phyloP scores from a whole-genome alignment of 2,888 invertebrate genomes.

The Pheosia tremula region DNA sequence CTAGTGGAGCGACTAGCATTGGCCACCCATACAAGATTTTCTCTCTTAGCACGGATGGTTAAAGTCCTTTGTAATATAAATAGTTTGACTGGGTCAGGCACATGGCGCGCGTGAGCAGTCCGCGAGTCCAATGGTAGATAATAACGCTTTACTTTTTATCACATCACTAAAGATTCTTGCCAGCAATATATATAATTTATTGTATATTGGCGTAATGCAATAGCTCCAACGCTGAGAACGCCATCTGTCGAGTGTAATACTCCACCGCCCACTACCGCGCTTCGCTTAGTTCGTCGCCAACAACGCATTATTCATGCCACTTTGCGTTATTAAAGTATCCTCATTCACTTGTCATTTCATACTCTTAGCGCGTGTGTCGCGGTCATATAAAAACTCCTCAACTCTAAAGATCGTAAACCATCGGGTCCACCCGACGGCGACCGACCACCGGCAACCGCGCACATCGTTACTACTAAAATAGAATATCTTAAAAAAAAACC shows the following conservation, averaged over 20 bases:
- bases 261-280: constrained; percentile 41
- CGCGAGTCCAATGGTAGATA: no score
- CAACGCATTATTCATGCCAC: constrained; percentile 46
- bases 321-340: constrained; percentile 63
- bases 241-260: constrained; percentile 1
- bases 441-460: constrained; percentile 27
- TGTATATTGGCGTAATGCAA: background rate
- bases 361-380: constrained; percentile 39
- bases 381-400: background rate
- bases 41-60: no score
- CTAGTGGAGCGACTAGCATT: no score
- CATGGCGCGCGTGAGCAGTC: no score
- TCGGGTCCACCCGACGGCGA: background rate
- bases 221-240: background rate
- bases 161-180: no score
- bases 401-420: background rate
- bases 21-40: no score
- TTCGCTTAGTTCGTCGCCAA: constrained; percentile 55
- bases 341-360: constrained; percentile 64
- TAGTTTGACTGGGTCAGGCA: no score
- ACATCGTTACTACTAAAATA: constrained; percentile 63
- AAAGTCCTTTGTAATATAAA: no score
- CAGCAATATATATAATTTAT: no score
- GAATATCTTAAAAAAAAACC: constrained; percentile 69
- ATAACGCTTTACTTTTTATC: no score